Percentiles rank a stretch among this genome's conserved stretches.
phyloP scores from a whole-genome alignment of 1,140 invertebrate genomes.

The Charaxes varanes region DNA sequence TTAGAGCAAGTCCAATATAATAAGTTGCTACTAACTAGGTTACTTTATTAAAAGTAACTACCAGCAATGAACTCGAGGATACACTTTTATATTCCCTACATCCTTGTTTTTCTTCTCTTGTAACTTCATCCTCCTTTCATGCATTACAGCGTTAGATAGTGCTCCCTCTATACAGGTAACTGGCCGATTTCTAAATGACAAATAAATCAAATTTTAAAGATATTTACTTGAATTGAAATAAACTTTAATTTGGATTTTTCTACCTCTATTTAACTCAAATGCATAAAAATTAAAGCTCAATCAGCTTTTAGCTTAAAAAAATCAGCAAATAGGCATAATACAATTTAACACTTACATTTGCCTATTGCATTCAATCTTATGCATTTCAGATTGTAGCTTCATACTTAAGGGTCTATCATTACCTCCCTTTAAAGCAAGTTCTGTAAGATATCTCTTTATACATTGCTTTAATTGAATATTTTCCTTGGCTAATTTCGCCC shows the following conservation, averaged over 20 bases:
- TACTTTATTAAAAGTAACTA: too few relatives aligned
- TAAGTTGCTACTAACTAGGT: too few relatives aligned
- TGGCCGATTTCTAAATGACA: conserved; percentile 47
- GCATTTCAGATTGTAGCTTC: conserved; percentile 37
- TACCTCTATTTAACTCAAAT: too few relatives aligned
- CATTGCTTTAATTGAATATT: conserved; percentile 65
- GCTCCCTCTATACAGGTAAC: conserved; percentile 70
- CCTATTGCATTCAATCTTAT: conserved; percentile 30
- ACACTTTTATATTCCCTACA: conserved; percentile 31
- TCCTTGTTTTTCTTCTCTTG: conserved; percentile 43
- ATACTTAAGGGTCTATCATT: conserved; percentile 53
- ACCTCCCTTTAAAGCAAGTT: conserved; percentile 53
- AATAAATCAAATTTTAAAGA: background rate
- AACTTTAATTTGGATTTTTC: too few relatives aligned
- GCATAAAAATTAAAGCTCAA: too few relatives aligned
- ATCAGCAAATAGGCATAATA: too few relatives aligned
- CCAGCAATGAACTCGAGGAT: conserved; percentile 51
- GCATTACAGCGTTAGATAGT: conserved; percentile 61
- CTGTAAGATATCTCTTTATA: conserved; percentile 65
- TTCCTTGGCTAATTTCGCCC: conserved; percentile 53
- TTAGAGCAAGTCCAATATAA: too few relatives aligned
- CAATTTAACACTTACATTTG: conserved; percentile 36
- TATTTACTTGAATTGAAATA: too few relatives aligned
- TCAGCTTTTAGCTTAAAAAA: too few relatives aligned
- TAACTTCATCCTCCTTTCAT: conserved; percentile 55